Conservation (phyloP, 2,888 invertebrate species). For the Invenusta paracnida region DNA sequence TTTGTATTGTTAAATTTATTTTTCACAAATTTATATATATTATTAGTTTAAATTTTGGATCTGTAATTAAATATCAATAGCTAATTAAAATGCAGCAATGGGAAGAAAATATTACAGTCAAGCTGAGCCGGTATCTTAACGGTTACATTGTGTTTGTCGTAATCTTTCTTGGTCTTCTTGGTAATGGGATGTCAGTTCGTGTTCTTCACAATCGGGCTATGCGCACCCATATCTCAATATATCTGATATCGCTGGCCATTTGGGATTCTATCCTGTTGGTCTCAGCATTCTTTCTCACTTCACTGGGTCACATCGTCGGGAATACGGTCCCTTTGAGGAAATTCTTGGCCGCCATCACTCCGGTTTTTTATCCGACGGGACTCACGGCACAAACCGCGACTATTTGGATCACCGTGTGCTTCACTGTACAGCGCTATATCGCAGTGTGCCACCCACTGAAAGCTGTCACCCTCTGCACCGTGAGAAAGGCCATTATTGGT, state of each 20-base stretch:
- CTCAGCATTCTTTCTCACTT: slow-evolving; percentile 11
- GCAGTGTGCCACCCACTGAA: slow-evolving; percentile 50
- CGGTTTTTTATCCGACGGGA: slow-evolving; percentile 48
- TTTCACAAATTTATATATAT: no score
- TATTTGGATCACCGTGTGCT: slow-evolving; percentile 49
- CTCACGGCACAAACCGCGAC: slow-evolving; percentile 49
- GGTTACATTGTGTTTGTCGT: neutral
- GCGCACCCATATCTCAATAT: slow-evolving; percentile 28
- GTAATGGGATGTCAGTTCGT: slow-evolving; percentile 22
- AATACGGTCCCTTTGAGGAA: neutral
- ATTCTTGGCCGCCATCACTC: neutral
- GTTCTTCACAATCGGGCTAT: slow-evolving; percentile 22
- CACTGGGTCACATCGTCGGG: neutral
- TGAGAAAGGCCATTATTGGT: neutral
- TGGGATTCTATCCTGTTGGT: slow-evolving; percentile 30
- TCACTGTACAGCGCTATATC: slow-evolving; percentile 49
- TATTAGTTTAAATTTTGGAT: no score
- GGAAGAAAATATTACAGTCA: no score
- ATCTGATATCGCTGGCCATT: slow-evolving; percentile 18
- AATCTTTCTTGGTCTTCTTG: neutral
- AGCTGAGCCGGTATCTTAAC: neutral
- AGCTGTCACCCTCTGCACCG: slow-evolving; percentile 44
- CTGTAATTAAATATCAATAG: no score
- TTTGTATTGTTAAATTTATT: no score
- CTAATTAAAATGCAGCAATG: no score